Percentiles rank a stretch among this genome's conserved stretches.
These are phyloP conservation scores for Synanthedon vespiformis DNA, from an alignment of 2,888 invertebrate species.

Conservation along the genomic window DNA sequence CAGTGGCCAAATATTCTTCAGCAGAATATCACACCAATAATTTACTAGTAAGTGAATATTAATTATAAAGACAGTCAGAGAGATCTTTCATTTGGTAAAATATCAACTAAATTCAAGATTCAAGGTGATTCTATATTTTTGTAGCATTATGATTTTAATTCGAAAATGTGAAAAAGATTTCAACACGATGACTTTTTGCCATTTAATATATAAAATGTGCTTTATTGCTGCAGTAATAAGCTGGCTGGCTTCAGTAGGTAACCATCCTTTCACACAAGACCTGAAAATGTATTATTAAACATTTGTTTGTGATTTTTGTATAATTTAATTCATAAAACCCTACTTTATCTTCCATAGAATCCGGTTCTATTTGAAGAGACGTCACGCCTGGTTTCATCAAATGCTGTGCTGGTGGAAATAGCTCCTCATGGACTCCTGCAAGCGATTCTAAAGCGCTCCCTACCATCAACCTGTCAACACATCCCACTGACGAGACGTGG, in stretches of 20 bases:
- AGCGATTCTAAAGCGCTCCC: conserved; percentile 84
- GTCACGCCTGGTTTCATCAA: conserved; percentile 77
- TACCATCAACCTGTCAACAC: conserved; percentile 73
- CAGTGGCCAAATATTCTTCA: conserved; percentile 68
- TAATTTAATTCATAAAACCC: no score
- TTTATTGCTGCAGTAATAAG: no score
- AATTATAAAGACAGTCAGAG: conserved; percentile 4
- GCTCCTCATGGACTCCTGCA: conserved; percentile 92
- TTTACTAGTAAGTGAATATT: conserved; percentile 62
- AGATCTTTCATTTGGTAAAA: neutral
- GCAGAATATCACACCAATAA: conserved; percentile 90
- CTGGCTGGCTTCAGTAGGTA: no score
- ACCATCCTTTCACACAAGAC: no score
- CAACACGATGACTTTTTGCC: no score
- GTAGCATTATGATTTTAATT: no score
- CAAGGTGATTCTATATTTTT: no score
- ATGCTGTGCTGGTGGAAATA: conserved; percentile 87
- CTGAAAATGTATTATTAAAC: no score
- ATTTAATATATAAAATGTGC: no score
- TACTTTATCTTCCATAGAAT: conserved; percentile 27
- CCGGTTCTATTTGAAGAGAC: conserved; percentile 87
- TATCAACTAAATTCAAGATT: neutral
- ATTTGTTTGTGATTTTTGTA: no score
- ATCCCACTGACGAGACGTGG: conserved; percentile 80
- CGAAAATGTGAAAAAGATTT: no score